Evolutionary conservation across 2,797 vertebrate genomes (phyloP), one percentile per base, ranked within the genome.

Genomic region (Lagocephalus sceleratus): DNA sequence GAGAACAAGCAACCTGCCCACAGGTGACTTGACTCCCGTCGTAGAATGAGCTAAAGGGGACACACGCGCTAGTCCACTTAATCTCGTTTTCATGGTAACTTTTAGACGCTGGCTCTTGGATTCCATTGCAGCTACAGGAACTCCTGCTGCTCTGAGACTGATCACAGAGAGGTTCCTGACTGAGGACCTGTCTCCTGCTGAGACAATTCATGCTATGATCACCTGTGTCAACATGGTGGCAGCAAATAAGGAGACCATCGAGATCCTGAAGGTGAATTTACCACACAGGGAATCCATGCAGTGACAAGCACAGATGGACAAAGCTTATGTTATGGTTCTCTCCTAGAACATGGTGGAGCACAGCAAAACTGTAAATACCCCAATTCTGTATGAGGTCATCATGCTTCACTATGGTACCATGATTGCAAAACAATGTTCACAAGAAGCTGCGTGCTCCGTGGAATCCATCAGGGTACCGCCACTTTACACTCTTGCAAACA

Each of bases 371-470:
- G 32, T 67, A 68, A 47, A 29, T 60, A 74, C 73, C 8, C 72
- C 81, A 7, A 1, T 85, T 22, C 78, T 93, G 11, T 79, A 80
- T 51, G 90, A 91, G 65, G 62, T 91, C 49, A 76, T 73, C 35
- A 77, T 89, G 63, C 89, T 95, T 29, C 88, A 88, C 67, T 94
- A 90, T 0, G 92, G 92, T 0, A 91, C 89, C 1, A 63, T 95
- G 70, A 79, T 94, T 57, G 66, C 83, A 60, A 95, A 90, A 73
- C 84, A 87, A 76, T 95, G 92, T 60, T 2, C 32, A 1, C 8
- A 35, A 11, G 11, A 35, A 35, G 11, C 12, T 35, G 32, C 9
- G 11, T 35, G 32, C 12, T 4, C 32, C 3, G 63, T 12, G 40
- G 81, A 71, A 83, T 50, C 81, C 85, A 35, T 42, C 66, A 51